Evolutionary conservation across 2,888 invertebrate genomes (phyloP), one percentile per base, ranked within the genome.

Genomic region (Seira sanloemensis): DNA sequence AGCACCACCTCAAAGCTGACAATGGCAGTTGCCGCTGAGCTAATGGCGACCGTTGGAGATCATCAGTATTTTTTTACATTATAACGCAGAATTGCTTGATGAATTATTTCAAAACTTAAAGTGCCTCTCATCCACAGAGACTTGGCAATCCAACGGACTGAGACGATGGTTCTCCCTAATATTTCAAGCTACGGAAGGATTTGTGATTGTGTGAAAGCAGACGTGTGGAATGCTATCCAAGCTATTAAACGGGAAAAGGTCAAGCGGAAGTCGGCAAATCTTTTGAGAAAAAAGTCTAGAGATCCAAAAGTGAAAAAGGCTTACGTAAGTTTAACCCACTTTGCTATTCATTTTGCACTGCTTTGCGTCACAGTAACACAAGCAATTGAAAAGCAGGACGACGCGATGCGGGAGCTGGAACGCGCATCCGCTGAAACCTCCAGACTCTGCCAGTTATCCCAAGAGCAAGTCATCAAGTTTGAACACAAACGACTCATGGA

Each of bases 391-490:
- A 54, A 26, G 16, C 9, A 86, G 84, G 19, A 16, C 19, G 76
- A 84, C n/a, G 79, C 86, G 2, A 68, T 77, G 68, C 66, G 76
- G 18, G 81, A 85, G 7, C 65, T 76, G 0, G 86, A 86, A 67
- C 71, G 80, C 46, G 82, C 82, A 7, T 24, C 77, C 4, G 84
- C 76, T 9, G 85, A 86, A 77, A 77, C 79, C 5, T 72, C 79
- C 0, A 21, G 75, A 19, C 27, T 85, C 1, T 78, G 77, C 46
- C 46, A 66, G 2, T 62, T 85, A 4, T 76, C 71, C 1, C 68
- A 85, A 67, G 85, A 85, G 12, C 82, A 85, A 74, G 67, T 86
- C 2, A 37, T 82, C 18, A 82, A 86, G 46, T 86, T 86, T 73
- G 86, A 86, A 62, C 78, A 85, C 12, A 85, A 85, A 65, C 76